Evolutionary conservation across 1,140 invertebrate species (phyloP), one percentile per base, ranked within the genome.

Genomic region (Tetramorium parvispinum): DNA sequence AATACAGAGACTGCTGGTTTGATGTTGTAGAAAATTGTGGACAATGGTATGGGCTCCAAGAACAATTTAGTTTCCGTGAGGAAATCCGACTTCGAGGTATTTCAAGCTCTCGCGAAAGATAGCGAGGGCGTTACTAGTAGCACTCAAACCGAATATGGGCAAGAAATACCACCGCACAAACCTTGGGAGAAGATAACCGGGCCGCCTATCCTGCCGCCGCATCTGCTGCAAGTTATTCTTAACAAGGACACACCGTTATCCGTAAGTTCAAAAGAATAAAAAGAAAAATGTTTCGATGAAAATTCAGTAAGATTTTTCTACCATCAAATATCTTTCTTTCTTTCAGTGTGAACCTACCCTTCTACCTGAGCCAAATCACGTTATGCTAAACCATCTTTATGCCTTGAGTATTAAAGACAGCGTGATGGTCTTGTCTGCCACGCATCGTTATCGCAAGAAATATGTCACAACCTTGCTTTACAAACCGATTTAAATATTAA

Each of bases 321-420:
- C n/a, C 7, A 81, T n/a, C 40, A 10, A 49, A n/a, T 18, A 0
- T 65, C 51, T 43, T 75, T 90, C 37, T 89, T 90, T 49, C 88
- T 96, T 96, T 87, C 95, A 99, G 98, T 99, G 99, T 96, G 99
- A 99, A 95, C 99, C 99, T 66, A 99, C 99, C 66, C 96, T 99
- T 88, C 95, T 99, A 90, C 99, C 99, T n/a, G 99, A 99, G 95
- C 99, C 99, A 89, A 99, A 99, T 95, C 99, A 99, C 95, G 99
- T 99, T 1, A 99, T 99, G 99, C 96, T 99, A 88, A 99, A 99
- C 95, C 99, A 99, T 96, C 95, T 99, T n/a, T 99, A 99, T 96
- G 99, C 99, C 21, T 96, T 99, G 81, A 99, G 99, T 55, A 99
- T 99, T 92, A 99, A 99, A 96, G 99, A 99, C 95, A 99, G 99